These are phyloP conservation scores for Herpetotheres cachinnans DNA, from an alignment of 2,113 vertebrate genomes.

Conservation along the genomic window DNA sequence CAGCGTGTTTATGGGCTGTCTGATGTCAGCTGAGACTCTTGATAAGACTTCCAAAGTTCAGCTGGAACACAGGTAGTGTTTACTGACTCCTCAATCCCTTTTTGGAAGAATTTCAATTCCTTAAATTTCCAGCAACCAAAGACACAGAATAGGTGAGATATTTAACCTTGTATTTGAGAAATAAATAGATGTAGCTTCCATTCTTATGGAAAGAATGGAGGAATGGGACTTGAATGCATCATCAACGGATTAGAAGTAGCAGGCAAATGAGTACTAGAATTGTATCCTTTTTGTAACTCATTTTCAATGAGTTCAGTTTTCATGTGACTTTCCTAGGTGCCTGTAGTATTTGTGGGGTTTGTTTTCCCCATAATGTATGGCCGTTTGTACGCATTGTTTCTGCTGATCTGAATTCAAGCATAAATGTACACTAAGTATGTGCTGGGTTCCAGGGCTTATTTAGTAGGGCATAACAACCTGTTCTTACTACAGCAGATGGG, in stretches of 20 bases:
- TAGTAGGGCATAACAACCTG: not conserved
- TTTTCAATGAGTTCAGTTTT: not conserved
- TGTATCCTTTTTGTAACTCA: not conserved
- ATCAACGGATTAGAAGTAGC: not conserved
- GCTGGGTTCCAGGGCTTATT: not conserved
- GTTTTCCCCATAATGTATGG: not conserved
- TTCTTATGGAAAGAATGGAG: not conserved
- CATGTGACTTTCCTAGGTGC: not conserved
- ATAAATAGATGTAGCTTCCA: not conserved
- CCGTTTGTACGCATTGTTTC: not conserved
- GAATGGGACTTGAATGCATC: not conserved
- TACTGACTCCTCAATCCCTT: not conserved
- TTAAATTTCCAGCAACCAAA: not conserved
- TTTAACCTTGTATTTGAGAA: not conserved
- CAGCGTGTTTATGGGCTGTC: slow-evolving; percentile 39
- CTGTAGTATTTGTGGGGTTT: not conserved
- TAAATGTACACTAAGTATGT: not conserved
- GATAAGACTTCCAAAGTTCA: slow-evolving; percentile 45
- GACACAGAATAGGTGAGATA: not conserved
- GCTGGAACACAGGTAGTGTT: not conserved
- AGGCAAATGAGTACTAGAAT: not conserved
- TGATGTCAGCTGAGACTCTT: slow-evolving; percentile 46
- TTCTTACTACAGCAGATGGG: not conserved
- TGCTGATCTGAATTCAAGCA: not conserved
- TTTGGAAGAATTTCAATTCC: not conserved